Percentiles rank a stretch among this genome's conserved stretches.
phyloP scores from a whole-genome alignment of 2,888 invertebrate species.

The Serrognathus titanus region DNA sequence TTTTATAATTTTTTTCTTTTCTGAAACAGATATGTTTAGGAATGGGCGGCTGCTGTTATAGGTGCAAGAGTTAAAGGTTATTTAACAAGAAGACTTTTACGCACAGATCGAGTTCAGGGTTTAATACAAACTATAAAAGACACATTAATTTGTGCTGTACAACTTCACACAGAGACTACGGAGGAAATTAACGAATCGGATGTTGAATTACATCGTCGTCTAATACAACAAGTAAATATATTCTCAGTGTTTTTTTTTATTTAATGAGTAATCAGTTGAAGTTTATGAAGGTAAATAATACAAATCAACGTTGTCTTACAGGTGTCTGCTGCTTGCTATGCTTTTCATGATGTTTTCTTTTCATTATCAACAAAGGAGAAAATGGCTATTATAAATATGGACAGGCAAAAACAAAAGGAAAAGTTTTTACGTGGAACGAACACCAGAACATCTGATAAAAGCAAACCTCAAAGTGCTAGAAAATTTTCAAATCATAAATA shows the following conservation, averaged over 20 bases:
- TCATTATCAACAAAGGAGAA: conserved; percentile 60
- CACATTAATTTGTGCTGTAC: conserved; percentile 71
- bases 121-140: conserved; percentile 78
- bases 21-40: conserved; percentile 32
- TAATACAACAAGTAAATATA: conserved; percentile 65
- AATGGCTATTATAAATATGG: conserved; percentile 65
- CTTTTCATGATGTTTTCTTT: conserved; percentile 72
- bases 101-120: conserved; percentile 74
- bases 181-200: conserved; percentile 62
- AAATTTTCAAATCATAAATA: too few relatives aligned
- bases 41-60: conserved; percentile 63
- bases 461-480: too few relatives aligned
- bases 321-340: conserved; percentile 69
- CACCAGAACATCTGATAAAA: too few relatives aligned
- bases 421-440: conserved; percentile 31
- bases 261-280: too few relatives aligned
- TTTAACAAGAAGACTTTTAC: conserved; percentile 75
- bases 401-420: conserved; percentile 48
- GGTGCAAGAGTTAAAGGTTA: conserved; percentile 72
- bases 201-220: conserved; percentile 66
- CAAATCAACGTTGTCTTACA: conserved; percentile 49
- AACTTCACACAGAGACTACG: conserved; percentile 62
- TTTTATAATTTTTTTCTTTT: neutral
- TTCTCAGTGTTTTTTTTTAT: too few relatives aligned
- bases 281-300: neutral